Evolutionary conservation across 2,797 vertebrate genomes (phyloP), one percentile per base, ranked within the genome.

Genomic region (Micromesistius poutassou): DNA sequence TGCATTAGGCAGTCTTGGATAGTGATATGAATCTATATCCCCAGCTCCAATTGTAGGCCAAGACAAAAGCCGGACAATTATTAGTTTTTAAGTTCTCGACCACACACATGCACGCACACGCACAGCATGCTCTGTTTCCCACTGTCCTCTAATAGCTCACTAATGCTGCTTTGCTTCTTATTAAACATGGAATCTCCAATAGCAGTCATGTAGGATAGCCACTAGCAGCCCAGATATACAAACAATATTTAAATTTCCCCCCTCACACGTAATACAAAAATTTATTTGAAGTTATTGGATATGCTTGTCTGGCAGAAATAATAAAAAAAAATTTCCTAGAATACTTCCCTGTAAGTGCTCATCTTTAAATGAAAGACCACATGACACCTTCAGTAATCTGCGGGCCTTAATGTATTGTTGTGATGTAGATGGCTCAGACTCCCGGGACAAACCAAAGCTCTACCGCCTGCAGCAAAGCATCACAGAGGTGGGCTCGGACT

Each of bases 361-460:
- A 8, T 19, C 19, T 50, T 5, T 22, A 19, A 16, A 50, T 19
- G 1, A 50, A 50, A 50, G 16, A 19, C 46, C 19, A 12, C 22
- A 50, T 22, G 46, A n/a, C 22, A 7, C 50, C 50, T 62, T 62
- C 22, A n/a, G 19, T 62, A 10, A n/a, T 22, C 22, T 2, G 4
- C 4, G 22, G 55, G 55, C 55, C 55, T 36, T 14, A 71, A 13
- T 73, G 36, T 76, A 72, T 70, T 35, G 74, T n/a, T 86, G 81
- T 74, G 78, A 74, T 86, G 0, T 89, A 99, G 98, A 99, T 78
- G 98, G 98, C 1, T 98, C 98, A 4, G 98, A 99, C 91, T 98
- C 98, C 40, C 94, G 97, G 87, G 98, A 99, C 90, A 99, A 98
- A 90, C 98, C 98, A 84, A 99, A 99, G 92, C 95, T 99, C n/a